Base-by-base conservation (phyloP, 2,113 vertebrate genomes). In the Dromaius novaehollandiae region DNA sequence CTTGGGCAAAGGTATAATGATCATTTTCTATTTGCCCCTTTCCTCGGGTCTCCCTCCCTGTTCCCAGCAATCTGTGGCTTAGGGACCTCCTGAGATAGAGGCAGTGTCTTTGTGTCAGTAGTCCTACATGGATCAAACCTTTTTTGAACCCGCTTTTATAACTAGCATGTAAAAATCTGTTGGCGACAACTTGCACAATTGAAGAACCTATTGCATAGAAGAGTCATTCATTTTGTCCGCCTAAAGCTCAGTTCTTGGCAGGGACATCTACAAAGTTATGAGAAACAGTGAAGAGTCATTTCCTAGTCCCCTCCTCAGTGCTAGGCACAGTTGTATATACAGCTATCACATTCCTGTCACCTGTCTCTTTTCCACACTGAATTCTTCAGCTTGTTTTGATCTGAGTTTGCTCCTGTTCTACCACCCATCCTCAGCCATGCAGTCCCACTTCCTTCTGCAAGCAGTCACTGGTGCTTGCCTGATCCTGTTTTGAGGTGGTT, bases 261-360 rank as follows among this genome's bases (percentile, higher is more conserved):
- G 34, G 11, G 34, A 85, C 51, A 53, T 46, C 44, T 80, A 51
- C 8, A 73, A 65, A 73, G 46, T 22, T 3, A 76, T 30, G n/a
- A 32, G 79, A 93, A 89, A 80, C 46, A 1, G 1, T 11, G 22
- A 89, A 20, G 34, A 65, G 36, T 63, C 20, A 36, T 64, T 90
- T 73, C 28, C 78, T 87, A 50, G 30, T 78, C 11, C 18, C 7
- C 32, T 83, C 21, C 30, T 75, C 34, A 44, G 73, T 26, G 11
- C 0, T 0, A 83, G 58, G 34, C 64, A 86, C 12, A n/a, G 44
- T 44, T 91, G 63, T 53, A 28, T 10, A 44, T 6, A 15, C 63
- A 87, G 38, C 17, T 53, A 34, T 34, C 0, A 0, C 38, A 78
- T 32, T 20, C 50, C 46, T 75, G 20, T 7, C 0, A 1, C 40